Base-by-base conservation (phyloP, 2,797 vertebrate species). In the Pelobates cultripes region DNA sequence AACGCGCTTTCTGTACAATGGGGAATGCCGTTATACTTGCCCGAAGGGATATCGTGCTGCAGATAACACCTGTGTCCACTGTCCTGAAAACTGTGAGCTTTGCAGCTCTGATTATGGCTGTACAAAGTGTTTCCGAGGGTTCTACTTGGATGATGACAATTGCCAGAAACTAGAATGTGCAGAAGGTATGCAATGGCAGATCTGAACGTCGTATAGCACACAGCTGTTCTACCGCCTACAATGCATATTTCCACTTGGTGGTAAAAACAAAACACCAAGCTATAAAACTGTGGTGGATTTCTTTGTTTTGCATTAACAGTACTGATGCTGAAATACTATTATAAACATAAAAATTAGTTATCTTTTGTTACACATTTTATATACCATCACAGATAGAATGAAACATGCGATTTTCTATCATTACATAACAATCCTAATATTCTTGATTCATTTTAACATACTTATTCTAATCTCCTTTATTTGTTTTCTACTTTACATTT, bases 11-110 rank as follows among this genome's bases (percentile, higher is more conserved):
- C 85, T 97, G 4, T 93, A 95, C 43, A 55, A 80, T 28, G 90
- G 91, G 10, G 89, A 95, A 85, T 99, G 97, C 88, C 90, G 87
- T 64, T 93, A 93, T 4, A 88, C 67, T 73, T 99, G 97, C 85
- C 97, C 96, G 0, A 72, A 76, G n/a, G 93, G 91, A 1, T 86
- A 94, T 87, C 95, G 91, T 85, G 93, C 92, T 75, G 91, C 90
- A 0, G 88, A 87, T 0, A 53, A n/a, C n/a, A 86, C 7, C 10
- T 99, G 98, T 72, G 81, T 92, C 8, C 81, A 90, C 1, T 99
- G 97, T 78, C 86, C 89, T 5, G 78, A 84, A 1, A 88, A 94
- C 84, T 99, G 97, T 53, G 80, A 90, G 12, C 67, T 91, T n/a
- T 99, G 98, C 70, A 83, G 87, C 1, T 86, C 87, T 1, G 72